Percentiles rank a stretch among this genome's conserved stretches.
Conservation (phyloP, 2,888 invertebrate genomes). For the Crematogaster levior region DNA sequence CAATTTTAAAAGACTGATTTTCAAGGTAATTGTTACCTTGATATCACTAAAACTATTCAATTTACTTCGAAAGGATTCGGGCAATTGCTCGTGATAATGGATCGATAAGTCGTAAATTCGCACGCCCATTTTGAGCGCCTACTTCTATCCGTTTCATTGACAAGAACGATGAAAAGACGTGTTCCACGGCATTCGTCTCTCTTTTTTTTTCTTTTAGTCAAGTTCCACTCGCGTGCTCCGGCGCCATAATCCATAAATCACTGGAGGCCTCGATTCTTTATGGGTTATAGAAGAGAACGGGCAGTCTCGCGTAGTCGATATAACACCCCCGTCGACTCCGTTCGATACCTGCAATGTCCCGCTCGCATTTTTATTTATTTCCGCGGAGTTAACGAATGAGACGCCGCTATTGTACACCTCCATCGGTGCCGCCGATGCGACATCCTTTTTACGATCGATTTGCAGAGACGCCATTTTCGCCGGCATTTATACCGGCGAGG, state of each 20-base stretch:
- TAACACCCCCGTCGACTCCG: constrained; percentile 43
- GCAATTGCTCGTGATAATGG: constrained; percentile 15
- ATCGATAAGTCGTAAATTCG: constrained; percentile 45
- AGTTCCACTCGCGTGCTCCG: constrained; percentile 76
- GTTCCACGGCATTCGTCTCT: constrained; percentile 63
- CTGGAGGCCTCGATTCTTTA: constrained; percentile 77
- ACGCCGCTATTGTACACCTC: constrained; percentile 71
- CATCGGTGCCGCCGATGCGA: constrained; percentile 61
- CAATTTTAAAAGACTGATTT: not conserved
- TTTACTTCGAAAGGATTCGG: not conserved
- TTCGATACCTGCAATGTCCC: constrained; percentile 64
- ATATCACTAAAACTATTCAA: not conserved
- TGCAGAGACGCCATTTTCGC: constrained; percentile 74
- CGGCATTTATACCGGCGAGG: constrained; percentile 68
- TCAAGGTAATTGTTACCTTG: not conserved
- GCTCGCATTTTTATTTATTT: constrained; percentile 77
- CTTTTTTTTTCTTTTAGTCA: constrained; percentile 64
- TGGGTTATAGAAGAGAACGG: constrained; percentile 72
- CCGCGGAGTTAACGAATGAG: constrained; percentile 72
- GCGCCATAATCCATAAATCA: constrained; percentile 82
- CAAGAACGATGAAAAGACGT: constrained; percentile 64
- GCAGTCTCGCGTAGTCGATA: constrained; percentile 64
- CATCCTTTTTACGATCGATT: constrained; percentile 74
- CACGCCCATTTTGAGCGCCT: constrained; percentile 2
- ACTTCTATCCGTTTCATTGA: constrained; percentile 47